Percentiles rank a stretch among this genome's conserved stretches.
These are phyloP conservation scores for Philopotamus ludificatus DNA, from an alignment of 1,140 invertebrate genomes.

Conservation along the genomic window DNA sequence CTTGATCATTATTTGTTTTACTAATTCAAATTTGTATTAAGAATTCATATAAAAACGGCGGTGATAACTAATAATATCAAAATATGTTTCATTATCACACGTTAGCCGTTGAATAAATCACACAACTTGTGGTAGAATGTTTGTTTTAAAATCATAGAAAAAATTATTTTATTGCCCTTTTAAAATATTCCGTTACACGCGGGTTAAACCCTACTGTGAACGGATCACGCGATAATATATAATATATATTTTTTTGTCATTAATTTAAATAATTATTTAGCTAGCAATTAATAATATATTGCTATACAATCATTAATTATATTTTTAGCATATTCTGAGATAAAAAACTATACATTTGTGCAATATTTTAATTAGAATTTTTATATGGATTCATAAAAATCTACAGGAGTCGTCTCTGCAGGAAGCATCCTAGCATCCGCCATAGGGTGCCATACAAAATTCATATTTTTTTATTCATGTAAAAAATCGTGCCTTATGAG, in stretches of 20 bases:
- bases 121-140: slow-evolving; percentile 37
- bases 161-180: no score
- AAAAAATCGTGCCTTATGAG: no score
- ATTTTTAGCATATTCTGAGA: no score
- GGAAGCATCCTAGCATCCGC: slow-evolving; percentile 22
- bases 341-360: not conserved
- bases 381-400: slow-evolving; percentile 26
- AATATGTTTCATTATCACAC: slow-evolving; percentile 40
- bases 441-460: slow-evolving; percentile 15
- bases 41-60: not conserved
- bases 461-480: not conserved
- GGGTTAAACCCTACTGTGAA: not conserved
- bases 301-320: no score
- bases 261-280: no score
- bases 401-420: slow-evolving; percentile 30
- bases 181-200: no score
- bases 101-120: slow-evolving; percentile 40
- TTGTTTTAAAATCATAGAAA: no score
- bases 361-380: not conserved
- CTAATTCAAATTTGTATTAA: slow-evolving; percentile 27
- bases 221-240: not conserved
- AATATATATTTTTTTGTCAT: no score
- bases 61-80: slow-evolving; percentile 13
- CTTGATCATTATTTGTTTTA: slow-evolving; percentile 29
- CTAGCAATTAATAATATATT: no score